Base-by-base conservation (phyloP, 2,888 invertebrate genomes). In the Troides aeacus region DNA sequence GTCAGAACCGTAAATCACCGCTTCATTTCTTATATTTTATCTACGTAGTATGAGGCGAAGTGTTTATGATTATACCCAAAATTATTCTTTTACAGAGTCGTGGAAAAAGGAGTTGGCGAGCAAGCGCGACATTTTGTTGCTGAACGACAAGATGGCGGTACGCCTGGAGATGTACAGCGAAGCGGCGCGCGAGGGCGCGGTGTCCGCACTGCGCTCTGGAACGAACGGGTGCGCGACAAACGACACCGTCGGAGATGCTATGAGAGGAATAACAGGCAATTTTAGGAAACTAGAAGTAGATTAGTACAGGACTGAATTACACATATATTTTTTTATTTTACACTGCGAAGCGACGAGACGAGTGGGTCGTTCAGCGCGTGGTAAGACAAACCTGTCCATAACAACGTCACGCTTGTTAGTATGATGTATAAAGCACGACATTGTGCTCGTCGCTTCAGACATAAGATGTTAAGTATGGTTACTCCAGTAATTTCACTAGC, bases 241-340 rank as follows among this genome's bases (percentile, higher is more conserved):
- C 63, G 94, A 95, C 64, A 92, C 94, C 1, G 94, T 95, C 30
- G 94, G 94, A 8, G 96, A 96, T 81, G 94, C 95, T 42, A 92
- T 94, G 83, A 93, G 94, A 75, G 96, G 96, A 2, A 93, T 96
- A 46, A 95, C 95, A 5, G 96, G 96, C 66, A 96, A 96, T 79
- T 96, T 96, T 83, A 93, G 96, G 74, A 96, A 96, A 85, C 93
- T 96, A 66, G 96, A 96, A 92, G 96, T 96, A 53, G 96, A 96
- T 87, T 96, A 81, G 81, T 57, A 61, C 64, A 15, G n/a, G 4
- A 63, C 68, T 66, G 59, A 57, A 53, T 62, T 46, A 58, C 42
- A 15, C 50, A 17, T 50, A 17, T 30, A 4, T 30, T 30, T 24
- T 30, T 30, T 30, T 30, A 30, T 30, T 30, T 30, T 30, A 30